Evolutionary conservation across 2,888 invertebrate genomes (phyloP).

Genomic region (Allygus modestus): DNA sequence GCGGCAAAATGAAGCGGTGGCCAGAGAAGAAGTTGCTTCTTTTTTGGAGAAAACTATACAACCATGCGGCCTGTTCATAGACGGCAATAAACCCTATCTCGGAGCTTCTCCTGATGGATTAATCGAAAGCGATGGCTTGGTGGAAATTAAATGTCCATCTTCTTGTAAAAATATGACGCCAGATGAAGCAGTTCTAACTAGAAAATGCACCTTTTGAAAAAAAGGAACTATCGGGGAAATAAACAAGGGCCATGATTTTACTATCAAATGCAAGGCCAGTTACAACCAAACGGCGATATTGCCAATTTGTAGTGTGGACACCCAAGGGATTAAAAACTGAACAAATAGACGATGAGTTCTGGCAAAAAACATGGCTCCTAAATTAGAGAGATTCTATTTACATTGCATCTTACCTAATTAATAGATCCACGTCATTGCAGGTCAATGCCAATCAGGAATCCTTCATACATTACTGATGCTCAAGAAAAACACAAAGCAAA

Average conservation of each 20-base stretch:
- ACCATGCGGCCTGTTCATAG: conserved; percentile 32
- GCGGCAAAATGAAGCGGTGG: conserved; percentile 15
- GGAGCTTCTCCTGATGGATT: conserved; percentile 49
- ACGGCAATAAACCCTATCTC: conserved; percentile 18
- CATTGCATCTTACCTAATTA: conserved; percentile 51
- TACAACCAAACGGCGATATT: background rate
- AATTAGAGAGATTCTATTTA: conserved; percentile 39
- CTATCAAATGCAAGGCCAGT: conserved; percentile 50
- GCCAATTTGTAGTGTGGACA: conserved; percentile 41
- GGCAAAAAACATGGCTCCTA: conserved; percentile 6
- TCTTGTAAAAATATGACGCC: background rate
- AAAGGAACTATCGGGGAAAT: conserved; percentile 3
- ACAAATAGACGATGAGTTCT: conserved; percentile 36
- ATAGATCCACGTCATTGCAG: conserved; percentile 43
- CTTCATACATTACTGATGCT: conserved; percentile 33
- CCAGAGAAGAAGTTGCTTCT: background rate
- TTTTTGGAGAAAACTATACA: background rate
- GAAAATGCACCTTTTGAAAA: conserved; percentile 22
- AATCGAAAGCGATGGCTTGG: conserved; percentile 23
- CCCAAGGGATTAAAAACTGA: conserved; percentile 30
- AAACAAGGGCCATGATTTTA: conserved; percentile 17
- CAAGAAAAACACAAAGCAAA: background rate
- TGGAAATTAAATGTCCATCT: conserved; percentile 39
- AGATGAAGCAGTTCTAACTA: background rate
- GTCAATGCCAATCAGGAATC: conserved; percentile 55